Percentiles rank a stretch among this genome's conserved stretches.
Evolutionary conservation across 2,888 invertebrate species (phyloP).

Genomic region (Eupithecia pulchellata): DNA sequence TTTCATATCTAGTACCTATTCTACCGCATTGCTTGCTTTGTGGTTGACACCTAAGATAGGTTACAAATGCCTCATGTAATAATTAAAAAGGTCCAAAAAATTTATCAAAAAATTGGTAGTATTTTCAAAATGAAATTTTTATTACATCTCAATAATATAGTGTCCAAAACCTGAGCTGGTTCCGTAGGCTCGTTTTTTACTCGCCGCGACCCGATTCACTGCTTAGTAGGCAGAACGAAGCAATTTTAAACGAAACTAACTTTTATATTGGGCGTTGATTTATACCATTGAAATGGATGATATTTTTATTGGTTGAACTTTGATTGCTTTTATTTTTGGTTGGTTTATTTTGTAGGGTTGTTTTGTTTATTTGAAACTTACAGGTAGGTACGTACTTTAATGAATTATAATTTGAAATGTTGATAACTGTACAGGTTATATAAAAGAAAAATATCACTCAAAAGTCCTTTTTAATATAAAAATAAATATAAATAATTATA

Average conservation of each 20-base stretch:
- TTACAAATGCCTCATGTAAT: no score
- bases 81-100: no score
- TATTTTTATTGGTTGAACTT: conserved; percentile 46
- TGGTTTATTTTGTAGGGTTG: conserved; percentile 11
- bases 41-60: no score
- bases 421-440: no score
- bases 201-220: conserved; percentile 46
- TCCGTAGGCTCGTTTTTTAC: conserved; percentile 56
- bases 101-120: no score
- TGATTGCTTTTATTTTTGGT: conserved; percentile 34
- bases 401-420: neutral
- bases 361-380: neutral
- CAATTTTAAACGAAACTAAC: conserved; percentile 60
- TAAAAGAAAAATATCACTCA: no score
- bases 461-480: no score
- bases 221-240: conserved; percentile 58
- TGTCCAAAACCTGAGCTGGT: conserved; percentile 42
- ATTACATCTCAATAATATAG: neutral
- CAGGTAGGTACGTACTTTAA: neutral
- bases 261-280: conserved; percentile 53
- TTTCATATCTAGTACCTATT: no score
- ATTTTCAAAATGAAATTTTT: no score
- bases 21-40: no score
- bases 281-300: conserved; percentile 43
- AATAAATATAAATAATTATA: no score